phyloP scores from a whole-genome alignment of 2,888 invertebrate genomes.

The Trisateles emortualis region DNA sequence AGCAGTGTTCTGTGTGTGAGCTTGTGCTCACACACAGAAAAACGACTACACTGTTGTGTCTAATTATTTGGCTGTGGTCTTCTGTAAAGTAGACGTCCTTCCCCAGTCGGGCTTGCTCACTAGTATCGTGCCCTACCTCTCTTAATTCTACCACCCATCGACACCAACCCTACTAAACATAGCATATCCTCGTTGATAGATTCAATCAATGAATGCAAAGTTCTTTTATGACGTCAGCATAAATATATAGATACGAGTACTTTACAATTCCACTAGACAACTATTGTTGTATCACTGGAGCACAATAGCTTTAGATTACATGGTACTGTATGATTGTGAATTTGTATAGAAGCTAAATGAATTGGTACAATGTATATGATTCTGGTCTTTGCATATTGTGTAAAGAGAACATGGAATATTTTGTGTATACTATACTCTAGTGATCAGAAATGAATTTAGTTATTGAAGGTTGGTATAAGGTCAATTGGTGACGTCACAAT shows the following conservation, averaged over 20 bases:
- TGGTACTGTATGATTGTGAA: conserved; percentile 35
- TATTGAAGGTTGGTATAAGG: conserved; percentile 1
- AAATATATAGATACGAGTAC: conserved; percentile 4
- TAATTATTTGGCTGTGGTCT: too few species aligned
- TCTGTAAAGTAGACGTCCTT: too few species aligned
- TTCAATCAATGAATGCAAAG: background rate
- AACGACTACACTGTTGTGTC: too few species aligned
- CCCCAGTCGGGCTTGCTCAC: too few species aligned
- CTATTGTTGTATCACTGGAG: conserved; percentile 24
- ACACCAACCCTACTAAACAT: background rate
- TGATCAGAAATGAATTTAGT: conserved; percentile 25
- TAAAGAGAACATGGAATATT: conserved; percentile 23
- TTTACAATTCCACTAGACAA: conserved; percentile 32
- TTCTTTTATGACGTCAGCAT: background rate
- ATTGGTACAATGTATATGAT: conserved; percentile 50
- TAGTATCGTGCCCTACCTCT: too few species aligned
- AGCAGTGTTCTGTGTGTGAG: too few species aligned
- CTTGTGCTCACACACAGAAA: too few species aligned
- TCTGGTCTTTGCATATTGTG: conserved; percentile 49
- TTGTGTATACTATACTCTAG: conserved; percentile 16
- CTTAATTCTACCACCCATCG: too few species aligned
- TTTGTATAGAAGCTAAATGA: conserved; percentile 48
- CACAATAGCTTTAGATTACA: conserved; percentile 37
- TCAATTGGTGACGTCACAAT: background rate
- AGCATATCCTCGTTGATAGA: background rate